These are phyloP conservation scores for Tipula confusa DNA, from an alignment of 2,888 invertebrate genomes.

Conservation along the genomic window DNA sequence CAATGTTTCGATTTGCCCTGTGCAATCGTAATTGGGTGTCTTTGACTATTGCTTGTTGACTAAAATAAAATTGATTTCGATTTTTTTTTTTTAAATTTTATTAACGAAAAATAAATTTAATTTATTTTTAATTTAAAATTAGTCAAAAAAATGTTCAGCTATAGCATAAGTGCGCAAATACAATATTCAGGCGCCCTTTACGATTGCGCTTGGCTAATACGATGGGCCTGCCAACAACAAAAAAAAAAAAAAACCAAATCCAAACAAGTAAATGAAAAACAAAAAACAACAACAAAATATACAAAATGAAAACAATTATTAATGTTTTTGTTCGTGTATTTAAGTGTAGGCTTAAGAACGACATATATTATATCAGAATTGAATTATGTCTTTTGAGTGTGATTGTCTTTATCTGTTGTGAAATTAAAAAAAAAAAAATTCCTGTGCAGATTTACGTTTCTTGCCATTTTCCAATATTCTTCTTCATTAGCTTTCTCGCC, in stretches of 20 bases:
- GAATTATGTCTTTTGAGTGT: background rate
- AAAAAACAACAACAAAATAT: constrained; percentile 9
- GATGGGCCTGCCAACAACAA: constrained; percentile 13
- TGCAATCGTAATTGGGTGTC: constrained; percentile 20
- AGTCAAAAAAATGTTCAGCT: background rate
- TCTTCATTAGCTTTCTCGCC: background rate
- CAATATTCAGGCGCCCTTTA: background rate
- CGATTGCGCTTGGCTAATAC: constrained; percentile 3
- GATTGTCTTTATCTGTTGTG: background rate
- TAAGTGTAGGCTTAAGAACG: background rate
- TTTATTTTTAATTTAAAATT: constrained; percentile 14
- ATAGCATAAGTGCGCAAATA: background rate
- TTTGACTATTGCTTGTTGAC: background rate
- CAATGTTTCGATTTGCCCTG: constrained; percentile 25
- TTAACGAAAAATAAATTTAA: background rate
- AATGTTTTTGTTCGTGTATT: background rate
- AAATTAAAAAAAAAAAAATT: background rate
- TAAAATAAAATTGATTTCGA: background rate
- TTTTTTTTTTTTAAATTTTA: background rate
- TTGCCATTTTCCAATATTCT: background rate
- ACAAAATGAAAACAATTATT: background rate
- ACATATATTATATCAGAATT: background rate
- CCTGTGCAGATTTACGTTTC: background rate
- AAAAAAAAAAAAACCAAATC: background rate
- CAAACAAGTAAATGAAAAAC: constrained; percentile 14